phyloP scores from a whole-genome alignment of 2,113 vertebrate genomes.

The Seriola quinqueradiata region DNA sequence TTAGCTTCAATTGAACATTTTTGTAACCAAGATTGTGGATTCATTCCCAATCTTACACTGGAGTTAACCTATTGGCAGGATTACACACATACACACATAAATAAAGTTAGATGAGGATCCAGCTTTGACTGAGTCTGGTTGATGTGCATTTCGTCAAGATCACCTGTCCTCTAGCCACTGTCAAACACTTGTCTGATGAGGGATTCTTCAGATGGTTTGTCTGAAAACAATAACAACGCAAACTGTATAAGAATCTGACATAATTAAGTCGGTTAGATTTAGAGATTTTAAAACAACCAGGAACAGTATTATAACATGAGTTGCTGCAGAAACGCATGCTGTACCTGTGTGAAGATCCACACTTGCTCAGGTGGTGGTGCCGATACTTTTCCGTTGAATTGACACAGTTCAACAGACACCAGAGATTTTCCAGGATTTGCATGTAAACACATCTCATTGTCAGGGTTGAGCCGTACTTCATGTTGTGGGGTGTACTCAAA shows the following conservation, averaged over 20 bases:
- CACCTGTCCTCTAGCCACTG: conserved; percentile 70
- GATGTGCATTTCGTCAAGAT: conserved; percentile 78
- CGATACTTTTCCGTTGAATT: conserved; percentile 76
- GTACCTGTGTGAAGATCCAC: conserved; percentile 85
- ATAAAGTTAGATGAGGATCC: conserved; percentile 82
- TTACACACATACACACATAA: not conserved
- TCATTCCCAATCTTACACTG: too few species aligned
- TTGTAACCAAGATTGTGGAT: too few species aligned
- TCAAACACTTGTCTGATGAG: conserved; percentile 82
- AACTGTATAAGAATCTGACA: not conserved
- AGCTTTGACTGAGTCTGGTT: conserved; percentile 81
- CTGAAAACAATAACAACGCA: conserved; percentile 67
- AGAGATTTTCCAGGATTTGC: conserved; percentile 33
- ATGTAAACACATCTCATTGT: conserved; percentile 86
- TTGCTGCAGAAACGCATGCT: conserved; percentile 39
- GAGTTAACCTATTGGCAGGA: too few species aligned
- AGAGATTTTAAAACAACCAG: not conserved
- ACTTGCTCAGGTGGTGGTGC: conserved; percentile 83
- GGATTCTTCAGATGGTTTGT: conserved; percentile 81
- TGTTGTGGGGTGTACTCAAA: conserved; percentile 89
- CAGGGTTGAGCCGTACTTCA: conserved; percentile 88
- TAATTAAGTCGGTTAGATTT: not conserved
- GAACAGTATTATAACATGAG: conserved; percentile 10
- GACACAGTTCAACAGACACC: conserved; percentile 80
- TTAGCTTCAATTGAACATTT: too few species aligned